A percentile compares a stretch with the other conserved stretches of the same genome.
These are phyloP conservation scores for Rhagoletis pomonella DNA, from an alignment of 1,140 invertebrate genomes.

Conservation along the genomic window DNA sequence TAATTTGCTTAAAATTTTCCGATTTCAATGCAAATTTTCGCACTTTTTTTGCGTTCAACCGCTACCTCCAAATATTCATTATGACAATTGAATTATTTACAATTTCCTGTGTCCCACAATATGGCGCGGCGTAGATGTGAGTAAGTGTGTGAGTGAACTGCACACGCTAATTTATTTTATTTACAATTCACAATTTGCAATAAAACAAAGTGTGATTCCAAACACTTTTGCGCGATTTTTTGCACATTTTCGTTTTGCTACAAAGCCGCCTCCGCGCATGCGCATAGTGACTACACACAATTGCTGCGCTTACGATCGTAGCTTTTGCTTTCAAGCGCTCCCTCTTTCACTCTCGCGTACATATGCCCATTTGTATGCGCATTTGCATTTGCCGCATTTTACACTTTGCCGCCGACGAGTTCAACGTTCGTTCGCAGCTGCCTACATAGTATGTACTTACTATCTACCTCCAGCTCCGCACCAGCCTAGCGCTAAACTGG, in stretches of 20 bases:
- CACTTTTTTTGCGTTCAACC: not conserved
- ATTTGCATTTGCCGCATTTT: conserved; percentile 2
- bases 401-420: not conserved
- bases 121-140: not conserved
- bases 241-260: not conserved
- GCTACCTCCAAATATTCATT: not conserved
- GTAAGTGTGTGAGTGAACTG: not conserved
- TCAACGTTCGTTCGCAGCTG: conserved; percentile 37
- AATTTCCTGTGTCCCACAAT: conserved; percentile 6
- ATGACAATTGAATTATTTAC: conserved; percentile 52
- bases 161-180: conserved; percentile 18
- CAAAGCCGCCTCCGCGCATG: not conserved
- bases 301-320: not conserved
- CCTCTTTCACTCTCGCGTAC: conserved; percentile 30
- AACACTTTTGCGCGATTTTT: conserved; percentile 5
- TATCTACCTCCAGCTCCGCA: not conserved
- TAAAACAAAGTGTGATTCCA: conserved; percentile 37
- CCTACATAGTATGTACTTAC: not conserved
- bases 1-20: not conserved
- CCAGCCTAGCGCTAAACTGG: not conserved
- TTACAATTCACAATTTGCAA: conserved; percentile 28
- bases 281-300: not conserved
- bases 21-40: conserved; percentile 25
- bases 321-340: not conserved
- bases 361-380: not conserved